A percentile compares a stretch with the other conserved stretches of the same genome.
These are phyloP conservation scores for Drosophila tani DNA, from an alignment of 1,140 invertebrate genomes.

Conservation along the genomic window DNA sequence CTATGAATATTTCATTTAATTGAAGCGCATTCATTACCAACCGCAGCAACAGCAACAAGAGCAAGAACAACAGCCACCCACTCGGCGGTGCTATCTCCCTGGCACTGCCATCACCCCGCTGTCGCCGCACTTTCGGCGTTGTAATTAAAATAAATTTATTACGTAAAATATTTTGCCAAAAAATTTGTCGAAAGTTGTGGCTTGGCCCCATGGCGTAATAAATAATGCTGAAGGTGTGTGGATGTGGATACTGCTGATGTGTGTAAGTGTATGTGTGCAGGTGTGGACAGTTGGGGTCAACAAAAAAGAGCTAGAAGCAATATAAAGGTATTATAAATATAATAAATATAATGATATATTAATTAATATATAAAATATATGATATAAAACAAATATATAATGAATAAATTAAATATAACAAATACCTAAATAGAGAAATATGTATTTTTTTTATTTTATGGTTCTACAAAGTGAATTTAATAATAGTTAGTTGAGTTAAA, in stretches of 20 bases:
- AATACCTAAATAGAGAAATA: no score
- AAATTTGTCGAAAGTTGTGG: conserved; percentile 81
- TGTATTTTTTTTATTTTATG: no score
- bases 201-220: conserved; percentile 65
- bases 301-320: neutral
- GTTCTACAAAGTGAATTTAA: no score
- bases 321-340: no score
- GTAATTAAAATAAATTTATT: conserved; percentile 84
- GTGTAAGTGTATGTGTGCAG: neutral
- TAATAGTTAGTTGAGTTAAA: no score
- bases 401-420: no score
- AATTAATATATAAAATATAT: no score
- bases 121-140: conserved; percentile 67
- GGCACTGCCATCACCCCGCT: neutral
- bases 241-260: conserved; percentile 3
- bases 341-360: no score
- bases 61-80: neutral
- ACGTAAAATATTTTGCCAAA: conserved; percentile 82
- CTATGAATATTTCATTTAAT: conserved; percentile 83
- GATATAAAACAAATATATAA: no score
- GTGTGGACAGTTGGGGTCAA: neutral
- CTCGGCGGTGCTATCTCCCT: conserved; percentile 1
- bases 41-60: conserved; percentile 46
- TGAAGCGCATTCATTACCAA: conserved; percentile 80
- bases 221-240: conserved; percentile 61